Conservation (phyloP, 2,113 vertebrate genomes). For the Cryptotis parvus region DNA sequence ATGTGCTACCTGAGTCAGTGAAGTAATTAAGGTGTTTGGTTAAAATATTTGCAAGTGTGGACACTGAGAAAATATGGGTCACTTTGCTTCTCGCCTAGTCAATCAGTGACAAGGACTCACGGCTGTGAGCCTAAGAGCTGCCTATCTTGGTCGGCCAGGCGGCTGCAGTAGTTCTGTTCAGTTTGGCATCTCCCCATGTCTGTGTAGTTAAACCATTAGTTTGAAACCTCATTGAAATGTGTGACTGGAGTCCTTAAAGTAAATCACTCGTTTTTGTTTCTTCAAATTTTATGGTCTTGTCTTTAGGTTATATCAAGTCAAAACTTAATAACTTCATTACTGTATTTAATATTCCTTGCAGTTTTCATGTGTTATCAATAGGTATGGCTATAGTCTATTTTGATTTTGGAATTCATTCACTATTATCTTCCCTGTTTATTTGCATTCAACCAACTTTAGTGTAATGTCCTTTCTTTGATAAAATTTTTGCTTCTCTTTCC, state of each 20-base stretch:
- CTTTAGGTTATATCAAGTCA: background rate
- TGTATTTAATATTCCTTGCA: constrained; percentile 38
- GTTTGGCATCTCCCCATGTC: background rate
- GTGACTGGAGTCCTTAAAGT: constrained; percentile 24
- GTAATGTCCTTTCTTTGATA: background rate
- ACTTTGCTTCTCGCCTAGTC: background rate
- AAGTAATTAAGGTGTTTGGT: background rate
- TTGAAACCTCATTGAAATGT: constrained; percentile 50
- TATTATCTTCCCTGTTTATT: background rate
- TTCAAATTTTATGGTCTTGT: constrained; percentile 42
- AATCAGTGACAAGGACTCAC: background rate
- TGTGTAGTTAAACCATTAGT: constrained; percentile 19
- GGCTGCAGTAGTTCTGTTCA: background rate
- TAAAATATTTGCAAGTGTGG: constrained; percentile 25
- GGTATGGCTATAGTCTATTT: background rate
- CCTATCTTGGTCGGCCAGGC: background rate
- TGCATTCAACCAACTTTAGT: constrained; percentile 51
- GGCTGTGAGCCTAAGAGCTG: background rate
- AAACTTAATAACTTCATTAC: constrained; percentile 25
- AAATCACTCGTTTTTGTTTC: constrained; percentile 50
- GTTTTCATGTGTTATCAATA: background rate
- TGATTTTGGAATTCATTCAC: constrained; percentile 36
- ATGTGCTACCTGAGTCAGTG: background rate
- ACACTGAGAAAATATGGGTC: background rate
- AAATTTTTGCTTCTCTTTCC: background rate